Evolutionary conservation across 2,888 invertebrate species (phyloP), one percentile per base, ranked within the genome.

Genomic region (Calliopum simillimum): DNA sequence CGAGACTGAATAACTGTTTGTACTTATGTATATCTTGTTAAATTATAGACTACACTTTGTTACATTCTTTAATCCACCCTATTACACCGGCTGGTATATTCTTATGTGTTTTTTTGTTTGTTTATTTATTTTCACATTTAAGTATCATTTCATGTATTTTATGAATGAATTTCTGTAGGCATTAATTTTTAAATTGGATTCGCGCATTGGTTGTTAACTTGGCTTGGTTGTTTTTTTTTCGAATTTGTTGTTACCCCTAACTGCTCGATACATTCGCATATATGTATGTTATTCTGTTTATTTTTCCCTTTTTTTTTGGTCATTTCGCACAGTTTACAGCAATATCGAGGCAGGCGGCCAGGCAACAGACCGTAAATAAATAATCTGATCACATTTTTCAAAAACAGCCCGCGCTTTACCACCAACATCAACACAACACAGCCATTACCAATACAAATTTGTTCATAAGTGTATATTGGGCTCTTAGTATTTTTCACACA

Each of bases 151-250:
- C 73, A 80, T 79, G 76, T 44, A 43, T 78, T 80, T 79, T 81
- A 80, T 80, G 81, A 80, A 80, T 80, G 79, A 80, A 80, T 79
- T 79, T 81, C 80, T 78, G 58, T 73, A 76, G 80, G 78, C 81
- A 81, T 80, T 81, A 81, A 81, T 81, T 81, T 80, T 80, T 77
- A 81, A 81, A 80, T 81, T 80, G 79, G 78, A 79, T 81, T 46
- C 55, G 61, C 14, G n/a, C 43, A 19, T 21, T 43, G 61, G 16
- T 44, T 44, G 16, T 43, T 21, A 61, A 33, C 33, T 8, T 33
- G 8, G 8, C 33, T 33, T 33, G 33, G 33, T 33, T 33, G 5
- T 14, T 47, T 11, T 49, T 25, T 59, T 41, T 46, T 33, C 33
- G 33, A 33, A 33, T 33, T 33, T 33, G 0, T 33, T 33, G 33